Base-by-base conservation (phyloP, 1,140 invertebrate species). In the Temnothorax nylanderi region DNA sequence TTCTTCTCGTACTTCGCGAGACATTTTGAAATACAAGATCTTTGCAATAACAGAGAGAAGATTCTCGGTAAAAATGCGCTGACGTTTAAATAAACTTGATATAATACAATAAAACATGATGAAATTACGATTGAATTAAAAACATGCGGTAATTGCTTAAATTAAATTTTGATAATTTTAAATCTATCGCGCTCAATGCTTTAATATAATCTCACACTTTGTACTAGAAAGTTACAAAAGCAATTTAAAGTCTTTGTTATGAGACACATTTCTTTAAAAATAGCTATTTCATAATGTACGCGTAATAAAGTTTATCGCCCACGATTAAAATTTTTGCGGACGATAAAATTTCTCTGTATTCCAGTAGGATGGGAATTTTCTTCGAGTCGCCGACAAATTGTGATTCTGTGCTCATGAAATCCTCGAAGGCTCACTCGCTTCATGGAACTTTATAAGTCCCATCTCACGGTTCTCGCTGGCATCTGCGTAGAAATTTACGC, bases 401-500 rank as follows among this genome's bases (percentile, higher is more conserved):
- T 44, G 78, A 81, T 74, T 60, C 54, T 32, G 18, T 10, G 21
- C 69, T 74, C 26, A 26, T 75, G 54, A 84, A 84, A 54, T 5
- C 26, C 41, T 62, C 32, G 54, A 74, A 74, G 80, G 41, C 41
- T 60, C 69, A 41, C 26, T 58, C 54, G 54, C 80, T 18, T 75
- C 80, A 82, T 75, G 80, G 56, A 75, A 84, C 80, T 75, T 75
- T 84, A 75, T 62, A 84, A 84, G 69, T 74, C 56, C 54, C 80
- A 84, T 84, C 69, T 60, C 80, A 74, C 47, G 44, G 80, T 60
- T 67, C 67, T 49, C 69, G 69, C 54, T 60, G 69, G 80, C 80
- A 84, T 84, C 80, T 84, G 80, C 80, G 69, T 84, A 60, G 80
- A 75, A 84, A 84, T 84, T 84, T 84, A 84, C 80, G 80, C 44